Evolutionary conservation across 2,797 vertebrate genomes (phyloP).

Genomic region (Myotis pilosus): DNA sequence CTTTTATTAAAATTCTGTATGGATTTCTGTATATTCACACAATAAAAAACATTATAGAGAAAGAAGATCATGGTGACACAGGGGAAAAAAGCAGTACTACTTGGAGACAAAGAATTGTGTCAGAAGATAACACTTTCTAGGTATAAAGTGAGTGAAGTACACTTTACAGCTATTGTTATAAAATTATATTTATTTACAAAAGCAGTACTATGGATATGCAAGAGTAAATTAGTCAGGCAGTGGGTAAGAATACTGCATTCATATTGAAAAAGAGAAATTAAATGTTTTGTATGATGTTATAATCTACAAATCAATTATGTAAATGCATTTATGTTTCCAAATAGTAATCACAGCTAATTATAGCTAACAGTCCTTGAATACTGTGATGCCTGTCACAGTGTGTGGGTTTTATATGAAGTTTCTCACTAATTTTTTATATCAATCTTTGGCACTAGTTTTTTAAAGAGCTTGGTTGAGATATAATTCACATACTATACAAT

Average conservation of each 20-base stretch:
- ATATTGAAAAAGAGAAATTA: background rate
- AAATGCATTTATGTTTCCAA: background rate
- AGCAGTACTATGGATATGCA: background rate
- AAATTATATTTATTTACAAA: background rate
- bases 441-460: background rate
- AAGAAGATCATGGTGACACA: background rate
- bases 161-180: background rate
- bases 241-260: background rate
- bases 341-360: background rate
- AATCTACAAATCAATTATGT: conserved; percentile 23
- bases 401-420: background rate
- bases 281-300: background rate
- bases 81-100: background rate
- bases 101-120: background rate
- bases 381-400: background rate
- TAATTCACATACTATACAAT: background rate
- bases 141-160: background rate
- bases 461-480: background rate
- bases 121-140: background rate
- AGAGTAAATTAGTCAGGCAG: background rate
- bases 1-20: background rate
- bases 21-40: background rate
- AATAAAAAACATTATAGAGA: background rate
- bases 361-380: background rate
- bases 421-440: background rate